Evolutionary conservation across 2,113 vertebrate species (phyloP).

Genomic region (Hoplias malabaricus): DNA sequence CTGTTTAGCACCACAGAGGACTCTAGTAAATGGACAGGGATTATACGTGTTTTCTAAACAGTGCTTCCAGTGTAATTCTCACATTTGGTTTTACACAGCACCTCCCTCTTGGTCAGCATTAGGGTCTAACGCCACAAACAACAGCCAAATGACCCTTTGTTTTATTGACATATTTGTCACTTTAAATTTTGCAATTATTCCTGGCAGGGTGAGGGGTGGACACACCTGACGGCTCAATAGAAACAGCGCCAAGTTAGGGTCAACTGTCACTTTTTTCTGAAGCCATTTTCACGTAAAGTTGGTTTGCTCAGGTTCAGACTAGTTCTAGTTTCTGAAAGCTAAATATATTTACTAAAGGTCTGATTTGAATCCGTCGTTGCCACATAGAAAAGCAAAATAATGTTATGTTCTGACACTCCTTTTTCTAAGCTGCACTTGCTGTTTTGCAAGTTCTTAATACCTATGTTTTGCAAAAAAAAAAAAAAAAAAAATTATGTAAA

Average conservation of each 20-base stretch:
- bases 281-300: neutral
- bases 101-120: neutral
- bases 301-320: constrained; percentile 3
- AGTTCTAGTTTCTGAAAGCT: neutral
- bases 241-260: neutral
- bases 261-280: constrained; percentile 10
- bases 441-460: too few relatives aligned
- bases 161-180: neutral
- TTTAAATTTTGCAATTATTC: neutral
- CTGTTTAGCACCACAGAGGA: constrained; percentile 47
- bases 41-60: constrained; percentile 3
- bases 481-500: neutral
- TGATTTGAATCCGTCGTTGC: neutral
- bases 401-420: constrained; percentile 26
- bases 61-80: neutral
- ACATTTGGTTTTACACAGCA: neutral
- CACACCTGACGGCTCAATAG: neutral
- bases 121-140: neutral
- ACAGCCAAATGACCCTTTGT: neutral
- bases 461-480: neutral
- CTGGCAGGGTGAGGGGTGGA: neutral
- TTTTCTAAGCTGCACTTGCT: constrained; percentile 2
- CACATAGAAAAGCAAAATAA: neutral
- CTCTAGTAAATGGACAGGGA: neutral
- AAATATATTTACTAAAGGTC: neutral